phyloP scores from a whole-genome alignment of 2,113 vertebrate genomes.

The Hassar affinis region DNA sequence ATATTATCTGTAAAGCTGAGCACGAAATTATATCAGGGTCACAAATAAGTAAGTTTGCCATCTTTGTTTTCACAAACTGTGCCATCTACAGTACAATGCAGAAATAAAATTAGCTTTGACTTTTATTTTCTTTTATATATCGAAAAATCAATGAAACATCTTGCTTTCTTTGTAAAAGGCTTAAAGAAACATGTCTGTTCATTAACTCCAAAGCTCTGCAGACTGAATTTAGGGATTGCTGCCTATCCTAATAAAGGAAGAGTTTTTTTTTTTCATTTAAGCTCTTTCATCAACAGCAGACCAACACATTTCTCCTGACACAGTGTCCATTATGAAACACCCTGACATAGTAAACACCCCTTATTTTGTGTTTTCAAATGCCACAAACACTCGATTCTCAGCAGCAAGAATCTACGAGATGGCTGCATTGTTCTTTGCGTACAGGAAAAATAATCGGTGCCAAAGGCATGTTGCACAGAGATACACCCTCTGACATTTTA shows the following conservation, averaged over 20 bases:
- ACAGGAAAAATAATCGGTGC: slow-evolving; percentile 7
- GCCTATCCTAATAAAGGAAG: slow-evolving; percentile 5
- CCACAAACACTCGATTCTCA: background rate
- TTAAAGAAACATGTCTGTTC: slow-evolving; percentile 6
- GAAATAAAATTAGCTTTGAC: background rate
- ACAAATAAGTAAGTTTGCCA: background rate
- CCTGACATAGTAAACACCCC: slow-evolving; percentile 6
- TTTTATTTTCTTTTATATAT: background rate
- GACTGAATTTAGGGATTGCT: background rate
- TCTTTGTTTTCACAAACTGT: background rate
- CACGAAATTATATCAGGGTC: background rate
- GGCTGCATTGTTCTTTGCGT: background rate
- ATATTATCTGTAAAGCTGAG: background rate
- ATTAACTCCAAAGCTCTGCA: background rate
- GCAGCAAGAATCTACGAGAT: background rate
- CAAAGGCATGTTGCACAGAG: slow-evolving; percentile 16
- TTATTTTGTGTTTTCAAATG: slow-evolving; percentile 34
- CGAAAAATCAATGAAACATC: background rate
- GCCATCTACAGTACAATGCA: too few species aligned
- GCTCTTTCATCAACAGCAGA: background rate
- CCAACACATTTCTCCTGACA: background rate
- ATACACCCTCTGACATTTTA: slow-evolving; percentile 41
- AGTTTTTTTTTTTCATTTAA: background rate
- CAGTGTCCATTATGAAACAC: background rate
- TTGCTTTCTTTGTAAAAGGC: background rate